Conservation (phyloP, 1,140 invertebrate genomes). For the Apis cerana region DNA sequence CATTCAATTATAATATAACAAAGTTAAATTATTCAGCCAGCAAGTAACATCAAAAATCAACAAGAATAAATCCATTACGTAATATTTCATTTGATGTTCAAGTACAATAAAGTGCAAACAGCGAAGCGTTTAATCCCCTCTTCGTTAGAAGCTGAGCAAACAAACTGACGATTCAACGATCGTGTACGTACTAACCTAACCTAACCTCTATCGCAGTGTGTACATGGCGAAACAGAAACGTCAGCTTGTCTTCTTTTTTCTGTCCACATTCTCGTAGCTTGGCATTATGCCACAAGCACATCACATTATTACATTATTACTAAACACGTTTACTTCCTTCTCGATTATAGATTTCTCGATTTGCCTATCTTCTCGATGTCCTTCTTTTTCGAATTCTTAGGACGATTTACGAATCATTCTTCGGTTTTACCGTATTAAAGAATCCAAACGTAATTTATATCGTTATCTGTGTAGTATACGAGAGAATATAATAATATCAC, state of each 20-base stretch:
- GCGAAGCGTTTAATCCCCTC: background rate
- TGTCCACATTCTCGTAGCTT: background rate
- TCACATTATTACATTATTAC: constrained; percentile 37
- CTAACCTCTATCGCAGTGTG: background rate
- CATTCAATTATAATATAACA: too few species aligned
- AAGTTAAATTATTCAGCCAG: too few species aligned
- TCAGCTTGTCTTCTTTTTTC: background rate
- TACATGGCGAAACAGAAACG: background rate
- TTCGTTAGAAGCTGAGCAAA: background rate
- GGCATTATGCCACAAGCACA: background rate
- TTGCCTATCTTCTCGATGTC: background rate
- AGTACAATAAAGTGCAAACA: background rate
- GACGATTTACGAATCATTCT: background rate
- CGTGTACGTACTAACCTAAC: background rate
- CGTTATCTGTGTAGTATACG: constrained; percentile 15
- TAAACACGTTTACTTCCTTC: constrained; percentile 21
- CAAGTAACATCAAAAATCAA: too few species aligned
- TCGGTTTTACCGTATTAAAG: constrained; percentile 1
- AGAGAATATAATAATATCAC: too few species aligned
- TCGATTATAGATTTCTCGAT: constrained; percentile 15
- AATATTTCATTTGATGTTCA: background rate
- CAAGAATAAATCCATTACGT: too few species aligned
- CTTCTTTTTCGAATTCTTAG: constrained; percentile 10
- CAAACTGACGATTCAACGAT: background rate
- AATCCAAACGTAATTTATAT: constrained; percentile 22